A percentile compares a stretch with the other conserved stretches of the same genome.
Conservation (phyloP, 2,888 invertebrate genomes). For the Rhaphigaster nebulosa region DNA sequence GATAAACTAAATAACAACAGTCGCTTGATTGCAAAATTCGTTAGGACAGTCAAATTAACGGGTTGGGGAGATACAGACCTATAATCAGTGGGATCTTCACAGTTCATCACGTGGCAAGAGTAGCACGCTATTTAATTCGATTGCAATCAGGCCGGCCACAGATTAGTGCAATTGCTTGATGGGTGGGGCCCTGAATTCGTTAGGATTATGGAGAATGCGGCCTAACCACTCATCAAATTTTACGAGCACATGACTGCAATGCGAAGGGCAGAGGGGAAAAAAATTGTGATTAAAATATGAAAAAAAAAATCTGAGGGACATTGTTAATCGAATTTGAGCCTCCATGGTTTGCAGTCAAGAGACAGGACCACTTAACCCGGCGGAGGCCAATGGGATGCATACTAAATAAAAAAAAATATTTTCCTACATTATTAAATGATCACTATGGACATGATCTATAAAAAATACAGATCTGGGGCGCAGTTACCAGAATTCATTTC, state of each 20-base stretch:
- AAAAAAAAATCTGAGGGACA: not conserved
- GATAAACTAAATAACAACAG: not conserved
- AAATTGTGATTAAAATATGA: not conserved
- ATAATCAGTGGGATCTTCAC: slow-evolving; percentile 17
- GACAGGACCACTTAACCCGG: not conserved
- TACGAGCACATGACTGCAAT: slow-evolving; percentile 1
- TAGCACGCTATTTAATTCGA: slow-evolving; percentile 26
- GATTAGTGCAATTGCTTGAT: slow-evolving; percentile 37
- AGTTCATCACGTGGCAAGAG: slow-evolving; percentile 23
- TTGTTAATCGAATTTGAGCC: not conserved
- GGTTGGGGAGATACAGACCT: slow-evolving; percentile 15
- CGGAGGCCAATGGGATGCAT: not conserved
- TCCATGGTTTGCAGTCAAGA: not conserved
- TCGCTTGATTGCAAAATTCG: slow-evolving; percentile 24
- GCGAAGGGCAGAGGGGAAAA: not conserved
- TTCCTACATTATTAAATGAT: not conserved
- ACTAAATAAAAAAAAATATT: not conserved
- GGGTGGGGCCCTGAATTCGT: not conserved
- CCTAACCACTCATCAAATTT: not conserved
- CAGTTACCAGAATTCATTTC: too few species aligned
- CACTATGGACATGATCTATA: not conserved
- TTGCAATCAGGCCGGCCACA: not conserved
- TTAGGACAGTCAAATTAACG: slow-evolving; percentile 40
- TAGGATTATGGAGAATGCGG: not conserved
- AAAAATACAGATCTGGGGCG: not conserved